phyloP scores from a whole-genome alignment of 2,797 vertebrate species.

The Pseudochirops cupreus region DNA sequence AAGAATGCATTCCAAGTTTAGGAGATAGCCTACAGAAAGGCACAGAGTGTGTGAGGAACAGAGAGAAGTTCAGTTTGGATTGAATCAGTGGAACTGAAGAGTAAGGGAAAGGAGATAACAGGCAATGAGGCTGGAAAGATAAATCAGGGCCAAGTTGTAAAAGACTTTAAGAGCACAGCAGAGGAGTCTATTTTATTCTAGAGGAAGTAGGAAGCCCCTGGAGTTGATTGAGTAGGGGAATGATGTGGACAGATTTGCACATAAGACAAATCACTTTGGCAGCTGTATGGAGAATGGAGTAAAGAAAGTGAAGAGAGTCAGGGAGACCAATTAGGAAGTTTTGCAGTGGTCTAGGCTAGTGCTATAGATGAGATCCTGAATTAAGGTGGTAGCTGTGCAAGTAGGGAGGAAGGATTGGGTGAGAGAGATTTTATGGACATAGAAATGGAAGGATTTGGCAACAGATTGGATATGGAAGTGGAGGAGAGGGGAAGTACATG shows the following conservation, averaged over 20 bases:
- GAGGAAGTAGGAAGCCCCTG: background rate
- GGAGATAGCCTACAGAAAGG: background rate
- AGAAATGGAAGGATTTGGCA: background rate
- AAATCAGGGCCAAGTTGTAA: background rate
- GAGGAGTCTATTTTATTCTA: background rate
- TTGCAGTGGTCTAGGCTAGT: background rate
- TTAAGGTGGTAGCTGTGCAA: background rate
- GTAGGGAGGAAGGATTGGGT: background rate
- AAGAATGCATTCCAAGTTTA: background rate
- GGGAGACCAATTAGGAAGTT: background rate
- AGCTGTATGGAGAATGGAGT: background rate
- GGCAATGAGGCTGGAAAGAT: background rate
- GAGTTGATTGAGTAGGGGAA: background rate
- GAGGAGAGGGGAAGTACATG: background rate
- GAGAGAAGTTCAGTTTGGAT: background rate
- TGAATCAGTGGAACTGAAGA: background rate
- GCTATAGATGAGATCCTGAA: background rate
- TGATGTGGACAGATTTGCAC: background rate
- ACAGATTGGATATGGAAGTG: background rate
- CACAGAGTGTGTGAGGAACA: background rate
- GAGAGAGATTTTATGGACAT: background rate
- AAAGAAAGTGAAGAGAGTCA: background rate
- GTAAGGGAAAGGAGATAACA: background rate
- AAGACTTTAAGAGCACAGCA: background rate
- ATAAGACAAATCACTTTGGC: background rate